A percentile compares a stretch with the other conserved stretches of the same genome.
Evolutionary conservation across 2,113 vertebrate species (phyloP).

Genomic region (Rhodinocichla rosea): DNA sequence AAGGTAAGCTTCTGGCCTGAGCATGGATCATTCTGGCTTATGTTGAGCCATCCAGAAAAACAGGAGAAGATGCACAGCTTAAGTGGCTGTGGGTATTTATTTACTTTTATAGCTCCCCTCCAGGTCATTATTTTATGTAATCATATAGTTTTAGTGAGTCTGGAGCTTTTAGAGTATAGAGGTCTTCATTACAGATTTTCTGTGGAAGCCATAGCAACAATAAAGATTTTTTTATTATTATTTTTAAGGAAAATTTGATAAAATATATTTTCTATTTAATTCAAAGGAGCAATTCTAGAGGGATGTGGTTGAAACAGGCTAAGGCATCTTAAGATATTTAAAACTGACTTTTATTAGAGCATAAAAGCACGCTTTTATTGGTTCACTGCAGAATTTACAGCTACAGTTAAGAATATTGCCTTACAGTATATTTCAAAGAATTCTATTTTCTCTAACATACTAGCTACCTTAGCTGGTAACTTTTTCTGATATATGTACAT

Average conservation of each 20-base stretch:
- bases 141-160: neutral
- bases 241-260: neutral
- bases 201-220: neutral
- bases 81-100: neutral
- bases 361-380: slow-evolving; percentile 2
- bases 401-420: slow-evolving; percentile 3
- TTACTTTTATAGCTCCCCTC: neutral
- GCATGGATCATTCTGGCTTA: neutral
- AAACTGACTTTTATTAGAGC: neutral
- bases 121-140: neutral
- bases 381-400: slow-evolving; percentile 1
- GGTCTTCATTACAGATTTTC: neutral
- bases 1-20: neutral
- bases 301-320: neutral
- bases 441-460: neutral
- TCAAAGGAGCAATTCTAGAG: neutral
- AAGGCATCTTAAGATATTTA: neutral
- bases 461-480: neutral
- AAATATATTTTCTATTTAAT: neutral
- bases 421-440: slow-evolving; percentile 21
- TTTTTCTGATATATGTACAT: slow-evolving; percentile 9
- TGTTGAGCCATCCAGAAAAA: neutral
- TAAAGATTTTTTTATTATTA: neutral
- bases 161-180: neutral
- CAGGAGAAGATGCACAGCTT: neutral